Base-by-base conservation (phyloP, 2,113 vertebrate genomes). In the Sander vitreus region DNA sequence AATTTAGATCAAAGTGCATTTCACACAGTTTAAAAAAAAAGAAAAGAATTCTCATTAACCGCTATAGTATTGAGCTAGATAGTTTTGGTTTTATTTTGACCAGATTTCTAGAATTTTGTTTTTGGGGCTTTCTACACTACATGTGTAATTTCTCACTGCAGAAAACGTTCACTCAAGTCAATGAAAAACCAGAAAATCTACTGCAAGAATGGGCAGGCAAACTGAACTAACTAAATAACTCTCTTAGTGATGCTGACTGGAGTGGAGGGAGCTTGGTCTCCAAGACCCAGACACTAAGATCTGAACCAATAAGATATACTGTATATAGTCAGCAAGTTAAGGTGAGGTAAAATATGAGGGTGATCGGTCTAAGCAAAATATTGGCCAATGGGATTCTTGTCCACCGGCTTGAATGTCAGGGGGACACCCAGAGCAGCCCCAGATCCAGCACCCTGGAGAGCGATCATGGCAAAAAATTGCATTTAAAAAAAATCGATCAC, bases 371-470 rank as follows among this genome's bases (percentile, higher is more conserved):
- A 59, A 59, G 53, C 18, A 16, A 16, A 48, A 16, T 48, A 48
- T 15, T 53, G 60, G 11, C n/a, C n/a, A 27, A 7, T 58, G 12
- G 54, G 54, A 14, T 57, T 25, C 12, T 23, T 54, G 10, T 1
- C 53, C 21, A n/a, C 21, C 11, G 10, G 10, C 1, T 1, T 23
- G 53, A 54, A 54, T 54, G 21, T n/a, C 21, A 54, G 21, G 10
- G 21, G 51, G 15, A 21, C 51, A 21, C 51, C 19, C 19, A 21
- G 23, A 18, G 15, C 5, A 3, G 15, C 15, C 27, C n/a, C 43
- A 45, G 51, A 50, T 73, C 73, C 64, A 78, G 64, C 68, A 69
- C 58, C 75, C 0, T 54, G 71, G 36, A 86, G 58, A 80, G 58
- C 21, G 1, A 4, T 6, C 15, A 3, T 16, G 5, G 5, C 12